Percentiles rank a stretch among this genome's conserved stretches.
These are phyloP conservation scores for Theropithecus gelada DNA, from an alignment of 2,113 vertebrate genomes.

Conservation along the genomic window DNA sequence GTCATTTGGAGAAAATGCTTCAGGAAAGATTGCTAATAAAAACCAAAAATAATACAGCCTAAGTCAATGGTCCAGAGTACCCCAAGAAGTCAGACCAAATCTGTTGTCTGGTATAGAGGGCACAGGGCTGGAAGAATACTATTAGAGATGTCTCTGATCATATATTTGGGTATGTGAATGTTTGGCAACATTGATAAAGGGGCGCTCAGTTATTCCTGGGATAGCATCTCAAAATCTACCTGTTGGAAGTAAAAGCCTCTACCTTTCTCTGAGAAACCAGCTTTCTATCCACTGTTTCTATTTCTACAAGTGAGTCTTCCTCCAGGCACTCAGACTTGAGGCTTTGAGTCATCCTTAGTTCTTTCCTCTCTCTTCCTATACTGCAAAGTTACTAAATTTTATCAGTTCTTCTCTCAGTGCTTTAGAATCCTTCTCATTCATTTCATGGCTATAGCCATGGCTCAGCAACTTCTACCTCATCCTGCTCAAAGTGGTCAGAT, in stretches of 20 bases:
- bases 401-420: neutral
- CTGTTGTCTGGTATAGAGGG: neutral
- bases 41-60: constrained; percentile 46
- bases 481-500: neutral
- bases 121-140: neutral
- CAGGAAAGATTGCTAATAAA: constrained; percentile 71
- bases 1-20: constrained; percentile 78
- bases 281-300: neutral
- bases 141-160: neutral
- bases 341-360: neutral
- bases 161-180: neutral
- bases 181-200: neutral
- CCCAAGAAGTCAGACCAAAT: neutral
- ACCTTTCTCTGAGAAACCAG: neutral
- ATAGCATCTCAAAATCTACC: neutral
- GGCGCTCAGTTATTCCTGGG: neutral
- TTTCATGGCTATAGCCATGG: neutral
- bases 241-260: neutral
- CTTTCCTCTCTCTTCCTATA: neutral
- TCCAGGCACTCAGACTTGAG: neutral
- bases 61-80: neutral
- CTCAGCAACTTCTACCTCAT: neutral
- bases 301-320: neutral
- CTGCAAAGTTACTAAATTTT: neutral
- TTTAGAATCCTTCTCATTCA: neutral